Conservation (phyloP, 2,113 vertebrate genomes). For the Gobio gobio region DNA sequence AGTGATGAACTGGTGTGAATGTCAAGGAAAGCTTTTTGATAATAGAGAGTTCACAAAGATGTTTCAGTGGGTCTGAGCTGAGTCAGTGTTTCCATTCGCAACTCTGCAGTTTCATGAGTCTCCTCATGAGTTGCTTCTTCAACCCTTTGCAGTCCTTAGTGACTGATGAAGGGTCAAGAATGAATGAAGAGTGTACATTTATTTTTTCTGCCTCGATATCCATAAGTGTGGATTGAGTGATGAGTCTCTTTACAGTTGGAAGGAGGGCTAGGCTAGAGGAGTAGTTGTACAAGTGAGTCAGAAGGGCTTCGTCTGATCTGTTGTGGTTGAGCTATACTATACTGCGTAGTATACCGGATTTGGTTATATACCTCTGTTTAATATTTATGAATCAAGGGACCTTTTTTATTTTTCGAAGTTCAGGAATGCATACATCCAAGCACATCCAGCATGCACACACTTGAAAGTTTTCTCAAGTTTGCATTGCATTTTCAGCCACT, state of each 20-base stretch:
- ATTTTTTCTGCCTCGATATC: background rate
- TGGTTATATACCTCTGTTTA: background rate
- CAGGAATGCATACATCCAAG: background rate
- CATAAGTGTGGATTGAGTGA: background rate
- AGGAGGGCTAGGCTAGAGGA: background rate
- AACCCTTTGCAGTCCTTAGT: background rate
- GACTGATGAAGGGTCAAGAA: background rate
- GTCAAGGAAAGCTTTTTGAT: conserved; percentile 33
- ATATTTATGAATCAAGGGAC: background rate
- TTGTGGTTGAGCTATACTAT: background rate
- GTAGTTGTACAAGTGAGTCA: conserved; percentile 26
- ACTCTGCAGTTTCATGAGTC: background rate
- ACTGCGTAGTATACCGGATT: background rate
- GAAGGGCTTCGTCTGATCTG: conserved; percentile 16
- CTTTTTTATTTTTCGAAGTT: background rate
- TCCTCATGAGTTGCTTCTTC: background rate
- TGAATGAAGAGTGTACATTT: background rate
- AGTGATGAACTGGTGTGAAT: conserved; percentile 41
- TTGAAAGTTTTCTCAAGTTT: no score
- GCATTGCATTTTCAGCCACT: background rate
- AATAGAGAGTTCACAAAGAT: conserved; percentile 28
- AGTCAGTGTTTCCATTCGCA: background rate
- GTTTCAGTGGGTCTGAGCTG: background rate
- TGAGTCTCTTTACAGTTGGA: background rate
- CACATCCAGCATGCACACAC: no score